Base-by-base conservation (phyloP, 2,888 invertebrate species). In the Seladonia tumulorum region DNA sequence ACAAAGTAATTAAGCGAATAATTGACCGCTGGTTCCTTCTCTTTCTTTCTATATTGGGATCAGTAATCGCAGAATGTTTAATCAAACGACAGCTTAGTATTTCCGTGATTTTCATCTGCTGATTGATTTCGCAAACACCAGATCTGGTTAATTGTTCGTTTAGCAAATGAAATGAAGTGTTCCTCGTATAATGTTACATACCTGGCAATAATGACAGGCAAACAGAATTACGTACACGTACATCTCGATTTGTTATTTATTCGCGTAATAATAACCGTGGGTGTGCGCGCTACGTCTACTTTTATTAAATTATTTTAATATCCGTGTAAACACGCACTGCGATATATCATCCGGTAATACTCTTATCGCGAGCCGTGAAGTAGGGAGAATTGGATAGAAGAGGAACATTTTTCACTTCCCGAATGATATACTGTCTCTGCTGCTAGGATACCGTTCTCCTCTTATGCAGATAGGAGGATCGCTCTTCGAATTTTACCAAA, bases 271-370 rank as follows among this genome's bases (percentile, higher is more conserved):
- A 88, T 86, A 82, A 88, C 83, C 60, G 79, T 14, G n/a, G 70
- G 14, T 29, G 10, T 60, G 16, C 60, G 63, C 53, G 49, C 35
- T 63, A 79, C 70, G 77, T 82, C 82, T 73, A 57, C 81, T 86
- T 88, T 83, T 90, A 90, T 91, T 87, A 91, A 90, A 88, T 83
- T 86, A 87, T 89, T 90, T 91, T 90, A 90, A 90, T 90, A 90
- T 91, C 86, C 76, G 73, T 87, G 91, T 91, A 90, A 90, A 90
- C 91, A 91, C 79, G 88, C 79, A 83, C 82, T 73, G 68, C 85
- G 88, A 91, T 91, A 90, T 91, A 91, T 90, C 90, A 90, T 75
- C 82, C 77, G 75, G 88, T 86, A 91, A 91, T 90, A 91, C 88
- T 88, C 88, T 87, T 91, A 90, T 91, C 90, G 90, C 85, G 83